Conservation (phyloP, 2,797 vertebrate genomes). For the Silurus aristotelis region DNA sequence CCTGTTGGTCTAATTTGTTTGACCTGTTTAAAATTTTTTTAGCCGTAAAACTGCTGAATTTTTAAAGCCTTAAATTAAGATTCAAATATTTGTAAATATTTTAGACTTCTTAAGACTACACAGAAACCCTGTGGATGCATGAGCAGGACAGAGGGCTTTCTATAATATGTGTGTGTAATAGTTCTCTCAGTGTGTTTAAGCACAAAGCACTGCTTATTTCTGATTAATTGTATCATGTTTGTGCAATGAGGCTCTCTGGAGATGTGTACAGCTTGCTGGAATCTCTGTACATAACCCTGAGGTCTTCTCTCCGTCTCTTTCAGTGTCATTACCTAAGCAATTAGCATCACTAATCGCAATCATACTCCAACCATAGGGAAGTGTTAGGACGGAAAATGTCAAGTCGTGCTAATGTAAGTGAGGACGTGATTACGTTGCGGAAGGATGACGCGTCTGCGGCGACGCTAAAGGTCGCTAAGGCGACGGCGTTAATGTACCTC, state of each 20-base stretch:
- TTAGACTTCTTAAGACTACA: no score
- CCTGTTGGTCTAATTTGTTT: no score
- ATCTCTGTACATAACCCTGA: constrained; percentile 63
- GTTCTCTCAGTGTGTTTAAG: constrained; percentile 30
- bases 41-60: no score
- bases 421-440: constrained; percentile 45
- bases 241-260: constrained; percentile 69
- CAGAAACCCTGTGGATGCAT: background rate
- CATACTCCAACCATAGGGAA: constrained; percentile 41
- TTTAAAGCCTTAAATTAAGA: no score
- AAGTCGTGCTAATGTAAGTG: constrained; percentile 42
- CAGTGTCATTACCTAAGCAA: constrained; percentile 60
- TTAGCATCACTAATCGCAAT: constrained; percentile 69
- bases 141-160: background rate
- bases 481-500: constrained; percentile 33
- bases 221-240: constrained; percentile 52
- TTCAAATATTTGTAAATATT: no score
- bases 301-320: constrained; percentile 55
- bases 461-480: constrained; percentile 29
- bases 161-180: background rate
- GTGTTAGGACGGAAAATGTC: constrained; percentile 52
- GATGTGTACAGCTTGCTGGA: constrained; percentile 64
- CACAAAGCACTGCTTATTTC: constrained; percentile 53
- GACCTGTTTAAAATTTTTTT: no score
- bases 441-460: constrained; percentile 33